Conservation (phyloP, 2,888 invertebrate genomes). For the Epirrhoe alternata region DNA sequence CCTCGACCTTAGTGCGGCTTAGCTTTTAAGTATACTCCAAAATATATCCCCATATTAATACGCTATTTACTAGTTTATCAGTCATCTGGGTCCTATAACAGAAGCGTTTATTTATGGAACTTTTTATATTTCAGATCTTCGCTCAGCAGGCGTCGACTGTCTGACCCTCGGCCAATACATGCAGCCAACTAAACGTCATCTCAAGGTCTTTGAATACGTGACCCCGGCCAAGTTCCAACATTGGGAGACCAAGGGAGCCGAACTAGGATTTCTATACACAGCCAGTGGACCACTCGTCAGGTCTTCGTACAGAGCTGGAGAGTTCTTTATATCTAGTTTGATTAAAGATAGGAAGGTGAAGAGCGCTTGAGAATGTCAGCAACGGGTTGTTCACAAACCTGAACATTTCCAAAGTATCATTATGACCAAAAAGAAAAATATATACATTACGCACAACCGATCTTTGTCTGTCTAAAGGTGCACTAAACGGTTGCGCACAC, state of each 20-base stretch:
- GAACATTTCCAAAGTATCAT: no score
- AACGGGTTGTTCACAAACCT: no score
- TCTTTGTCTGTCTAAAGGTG: no score
- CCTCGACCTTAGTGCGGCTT: no score
- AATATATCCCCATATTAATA: no score
- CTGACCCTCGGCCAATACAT: conserved; percentile 99
- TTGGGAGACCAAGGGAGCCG: conserved; percentile 93
- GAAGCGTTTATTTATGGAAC: background rate
- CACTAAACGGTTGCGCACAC: no score
- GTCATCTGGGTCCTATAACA: no score
- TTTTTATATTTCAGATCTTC: conserved; percentile 86
- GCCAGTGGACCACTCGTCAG: conserved; percentile 99
- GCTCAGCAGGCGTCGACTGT: conserved; percentile 94
- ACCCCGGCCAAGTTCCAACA: conserved; percentile 96
- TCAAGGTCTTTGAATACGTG: conserved; percentile 98
- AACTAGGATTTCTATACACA: conserved; percentile 97
- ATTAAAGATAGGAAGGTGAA: conserved; percentile 86
- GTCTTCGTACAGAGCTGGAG: conserved; percentile 99
- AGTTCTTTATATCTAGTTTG: conserved; percentile 94
- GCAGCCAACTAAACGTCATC: conserved; percentile 98
- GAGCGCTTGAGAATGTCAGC: conserved; percentile 56
- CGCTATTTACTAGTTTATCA: no score
- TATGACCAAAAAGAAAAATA: no score
- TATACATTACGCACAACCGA: no score
- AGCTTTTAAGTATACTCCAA: no score